These are phyloP conservation scores for Pheosia gnoma DNA, from an alignment of 2,888 invertebrate genomes.

Conservation along the genomic window DNA sequence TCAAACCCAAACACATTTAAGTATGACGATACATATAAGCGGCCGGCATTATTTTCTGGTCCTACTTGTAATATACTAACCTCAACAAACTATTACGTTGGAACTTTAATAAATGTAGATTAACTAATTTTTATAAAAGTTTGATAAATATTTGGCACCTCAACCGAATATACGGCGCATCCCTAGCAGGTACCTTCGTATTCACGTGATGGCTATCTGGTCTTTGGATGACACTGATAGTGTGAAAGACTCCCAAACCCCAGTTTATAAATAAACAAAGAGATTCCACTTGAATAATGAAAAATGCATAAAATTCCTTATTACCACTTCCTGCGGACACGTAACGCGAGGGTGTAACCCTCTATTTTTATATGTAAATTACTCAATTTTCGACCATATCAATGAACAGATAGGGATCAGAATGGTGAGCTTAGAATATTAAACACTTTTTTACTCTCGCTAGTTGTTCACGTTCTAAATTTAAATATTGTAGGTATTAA, in stretches of 20 bases:
- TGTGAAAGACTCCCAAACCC: slow-evolving; percentile 38
- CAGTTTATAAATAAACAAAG: slow-evolving; percentile 67
- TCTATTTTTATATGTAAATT: slow-evolving; percentile 23
- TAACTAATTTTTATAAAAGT: too few relatives aligned
- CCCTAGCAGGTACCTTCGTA: too few relatives aligned
- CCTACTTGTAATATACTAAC: too few relatives aligned
- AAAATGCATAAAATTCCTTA: slow-evolving; percentile 72
- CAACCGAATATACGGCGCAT: too few relatives aligned
- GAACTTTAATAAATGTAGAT: too few relatives aligned
- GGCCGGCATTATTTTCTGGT: too few relatives aligned
- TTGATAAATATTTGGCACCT: too few relatives aligned
- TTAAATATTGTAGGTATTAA: slow-evolving; percentile 39
- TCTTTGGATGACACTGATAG: too few relatives aligned
- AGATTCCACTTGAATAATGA: slow-evolving; percentile 61
- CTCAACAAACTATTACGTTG: too few relatives aligned
- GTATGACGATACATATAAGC: too few relatives aligned
- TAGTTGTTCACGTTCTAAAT: slow-evolving; percentile 46
- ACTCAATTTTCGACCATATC: slow-evolving; percentile 38
- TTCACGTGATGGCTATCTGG: too few relatives aligned
- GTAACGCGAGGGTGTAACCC: slow-evolving; percentile 50
- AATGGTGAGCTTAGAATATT: slow-evolving; percentile 23
- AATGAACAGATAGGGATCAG: slow-evolving; percentile 24
- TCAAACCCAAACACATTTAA: too few relatives aligned
- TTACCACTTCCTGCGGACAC: slow-evolving; percentile 69
- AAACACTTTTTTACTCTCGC: slow-evolving; percentile 46